phyloP scores from a whole-genome alignment of 2,797 vertebrate species.

The Strix occidentalis region DNA sequence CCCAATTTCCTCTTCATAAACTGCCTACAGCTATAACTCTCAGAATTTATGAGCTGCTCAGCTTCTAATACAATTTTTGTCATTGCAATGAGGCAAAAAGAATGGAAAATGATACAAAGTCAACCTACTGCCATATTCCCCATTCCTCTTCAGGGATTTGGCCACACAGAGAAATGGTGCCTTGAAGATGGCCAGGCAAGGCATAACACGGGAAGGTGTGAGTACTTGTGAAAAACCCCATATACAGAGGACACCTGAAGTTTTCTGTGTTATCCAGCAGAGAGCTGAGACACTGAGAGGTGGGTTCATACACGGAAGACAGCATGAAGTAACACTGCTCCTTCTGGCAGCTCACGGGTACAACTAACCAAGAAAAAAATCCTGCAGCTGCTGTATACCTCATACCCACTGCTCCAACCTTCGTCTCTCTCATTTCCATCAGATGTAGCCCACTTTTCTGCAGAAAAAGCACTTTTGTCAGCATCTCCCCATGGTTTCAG shows the following conservation, averaged over 20 bases:
- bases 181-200: neutral
- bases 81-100: constrained; percentile 39
- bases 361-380: neutral
- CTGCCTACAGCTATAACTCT: constrained; percentile 60
- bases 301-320: accelerated
- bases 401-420: accelerated
- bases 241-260: neutral
- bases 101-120: neutral
- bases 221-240: neutral
- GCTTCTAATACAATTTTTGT: constrained; percentile 38
- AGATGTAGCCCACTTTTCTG: neutral
- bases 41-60: constrained; percentile 52
- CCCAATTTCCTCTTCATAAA: constrained; percentile 58
- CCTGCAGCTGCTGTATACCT: neutral
- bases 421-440: neutral
- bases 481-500: neutral
- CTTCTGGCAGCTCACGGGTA: neutral
- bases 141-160: neutral
- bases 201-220: neutral
- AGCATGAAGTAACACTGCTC: neutral
- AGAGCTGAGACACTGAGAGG: neutral
- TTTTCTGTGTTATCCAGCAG: neutral
- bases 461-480: neutral
- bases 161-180: neutral
- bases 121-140: neutral